Evolutionary conservation across 2,797 vertebrate species (phyloP).

Genomic region (Alcedo atthis): DNA sequence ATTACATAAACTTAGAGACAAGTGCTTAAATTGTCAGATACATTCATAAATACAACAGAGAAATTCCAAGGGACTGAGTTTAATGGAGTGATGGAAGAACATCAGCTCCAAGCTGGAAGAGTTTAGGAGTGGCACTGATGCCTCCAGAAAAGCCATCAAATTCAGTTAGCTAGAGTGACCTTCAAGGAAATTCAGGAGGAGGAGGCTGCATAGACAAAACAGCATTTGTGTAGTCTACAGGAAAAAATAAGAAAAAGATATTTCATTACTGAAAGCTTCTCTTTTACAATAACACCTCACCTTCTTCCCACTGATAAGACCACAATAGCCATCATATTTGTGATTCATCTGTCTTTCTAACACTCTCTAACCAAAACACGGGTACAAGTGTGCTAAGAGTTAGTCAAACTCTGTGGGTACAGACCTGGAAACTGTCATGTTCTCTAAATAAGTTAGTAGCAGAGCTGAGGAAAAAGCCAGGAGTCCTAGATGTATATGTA

Average conservation of each 20-base stretch:
- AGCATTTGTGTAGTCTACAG: neutral
- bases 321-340: neutral
- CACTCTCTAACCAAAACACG: too few species aligned
- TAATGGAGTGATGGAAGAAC: neutral
- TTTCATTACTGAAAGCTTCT: neutral
- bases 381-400: too few species aligned
- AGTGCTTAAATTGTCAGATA: neutral
- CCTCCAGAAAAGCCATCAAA: neutral
- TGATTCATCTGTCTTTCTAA: too few species aligned
- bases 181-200: conserved; percentile 15
- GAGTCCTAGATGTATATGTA: too few species aligned
- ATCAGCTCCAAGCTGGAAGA: neutral
- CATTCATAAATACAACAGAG: neutral
- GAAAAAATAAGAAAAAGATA: neutral
- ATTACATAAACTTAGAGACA: neutral
- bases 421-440: too few species aligned
- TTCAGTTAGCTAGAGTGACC: neutral
- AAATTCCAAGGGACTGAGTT: neutral
- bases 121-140: neutral
- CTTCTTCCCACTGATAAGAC: neutral
- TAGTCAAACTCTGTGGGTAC: too few species aligned
- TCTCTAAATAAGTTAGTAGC: too few species aligned
- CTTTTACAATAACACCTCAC: neutral
- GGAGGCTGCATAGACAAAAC: neutral
- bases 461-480: too few species aligned